Percentiles rank a stretch among this genome's conserved stretches.
Evolutionary conservation across 1,140 invertebrate genomes (phyloP).

Genomic region (Euschistus heros): DNA sequence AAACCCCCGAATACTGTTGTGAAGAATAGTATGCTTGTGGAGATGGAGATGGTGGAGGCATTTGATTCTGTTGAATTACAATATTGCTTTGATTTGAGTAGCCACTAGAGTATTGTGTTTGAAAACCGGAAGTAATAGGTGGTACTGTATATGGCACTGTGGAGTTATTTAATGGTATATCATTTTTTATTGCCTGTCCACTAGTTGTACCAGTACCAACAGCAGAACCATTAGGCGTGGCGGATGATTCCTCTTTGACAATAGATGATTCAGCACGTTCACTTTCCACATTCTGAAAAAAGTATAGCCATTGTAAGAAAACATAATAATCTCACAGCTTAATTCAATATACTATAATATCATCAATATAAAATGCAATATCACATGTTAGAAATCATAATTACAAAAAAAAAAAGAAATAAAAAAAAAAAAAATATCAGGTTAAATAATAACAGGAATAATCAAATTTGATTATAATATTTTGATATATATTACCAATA

Average conservation of each 20-base stretch:
- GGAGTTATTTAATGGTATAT: conserved; percentile 26
- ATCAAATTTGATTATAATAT: too few species aligned
- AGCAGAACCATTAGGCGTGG: background rate
- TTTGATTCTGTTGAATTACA: conserved; percentile 14
- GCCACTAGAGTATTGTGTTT: conserved; percentile 1
- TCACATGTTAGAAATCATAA: too few species aligned
- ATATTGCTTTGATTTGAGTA: background rate
- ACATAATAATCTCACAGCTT: too few species aligned
- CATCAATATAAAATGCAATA: too few species aligned
- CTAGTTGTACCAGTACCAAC: conserved; percentile 21
- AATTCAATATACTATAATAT: too few species aligned
- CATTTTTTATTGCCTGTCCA: conserved; percentile 23
- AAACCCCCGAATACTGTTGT: conserved; percentile 34
- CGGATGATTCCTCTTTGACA: background rate
- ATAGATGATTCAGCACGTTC: background rate
- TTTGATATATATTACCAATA: too few species aligned
- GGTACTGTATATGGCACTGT: conserved; percentile 29
- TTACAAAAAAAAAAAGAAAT: too few species aligned
- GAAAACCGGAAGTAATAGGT: conserved; percentile 4
- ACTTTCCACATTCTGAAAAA: background rate
- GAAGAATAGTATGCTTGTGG: conserved; percentile 30
- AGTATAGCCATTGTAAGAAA: background rate
- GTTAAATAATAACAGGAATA: too few species aligned
- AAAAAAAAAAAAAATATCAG: too few species aligned
- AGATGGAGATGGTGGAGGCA: conserved; percentile 31